phyloP scores from a whole-genome alignment of 2,888 invertebrate species.

The Belgica antarctica region DNA sequence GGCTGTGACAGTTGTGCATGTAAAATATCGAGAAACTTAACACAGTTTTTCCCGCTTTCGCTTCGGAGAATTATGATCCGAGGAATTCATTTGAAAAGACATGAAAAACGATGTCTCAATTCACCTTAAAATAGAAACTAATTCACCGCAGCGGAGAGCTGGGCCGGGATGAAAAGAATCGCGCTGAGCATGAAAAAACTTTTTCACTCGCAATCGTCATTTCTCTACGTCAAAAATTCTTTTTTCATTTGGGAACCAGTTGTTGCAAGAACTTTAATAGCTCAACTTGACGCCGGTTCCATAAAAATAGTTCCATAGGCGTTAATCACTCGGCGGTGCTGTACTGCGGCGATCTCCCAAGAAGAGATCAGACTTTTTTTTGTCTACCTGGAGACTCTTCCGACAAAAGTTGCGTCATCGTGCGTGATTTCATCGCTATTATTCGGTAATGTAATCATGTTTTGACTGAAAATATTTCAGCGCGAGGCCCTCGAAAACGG shows the following conservation, averaged over 20 bases:
- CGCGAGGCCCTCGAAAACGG: background rate
- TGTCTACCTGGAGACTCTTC: background rate
- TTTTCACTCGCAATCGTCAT: background rate
- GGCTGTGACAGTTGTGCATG: background rate
- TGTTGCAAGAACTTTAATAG: background rate
- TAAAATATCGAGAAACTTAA: background rate
- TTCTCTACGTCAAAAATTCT: background rate
- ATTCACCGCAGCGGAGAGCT: background rate
- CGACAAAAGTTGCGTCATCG: conserved; percentile 6
- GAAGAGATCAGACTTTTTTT: background rate
- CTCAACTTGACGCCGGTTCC: background rate
- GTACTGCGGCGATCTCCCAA: conserved; percentile 7
- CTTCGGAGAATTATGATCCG: background rate
- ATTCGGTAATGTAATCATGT: background rate
- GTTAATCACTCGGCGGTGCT: background rate
- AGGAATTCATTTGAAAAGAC: too few species aligned
- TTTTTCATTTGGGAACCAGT: background rate
- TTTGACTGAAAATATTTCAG: background rate
- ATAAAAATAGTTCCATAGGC: background rate
- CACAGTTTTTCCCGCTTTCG: conserved; percentile 3
- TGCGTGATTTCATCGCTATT: background rate
- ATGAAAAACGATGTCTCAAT: background rate
- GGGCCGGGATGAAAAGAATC: background rate
- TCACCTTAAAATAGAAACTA: background rate
- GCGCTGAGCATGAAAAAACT: background rate